A percentile compares a stretch with the other conserved stretches of the same genome.
phyloP scores from a whole-genome alignment of 2,113 vertebrate species.

The Malurus alboscapulatus region DNA sequence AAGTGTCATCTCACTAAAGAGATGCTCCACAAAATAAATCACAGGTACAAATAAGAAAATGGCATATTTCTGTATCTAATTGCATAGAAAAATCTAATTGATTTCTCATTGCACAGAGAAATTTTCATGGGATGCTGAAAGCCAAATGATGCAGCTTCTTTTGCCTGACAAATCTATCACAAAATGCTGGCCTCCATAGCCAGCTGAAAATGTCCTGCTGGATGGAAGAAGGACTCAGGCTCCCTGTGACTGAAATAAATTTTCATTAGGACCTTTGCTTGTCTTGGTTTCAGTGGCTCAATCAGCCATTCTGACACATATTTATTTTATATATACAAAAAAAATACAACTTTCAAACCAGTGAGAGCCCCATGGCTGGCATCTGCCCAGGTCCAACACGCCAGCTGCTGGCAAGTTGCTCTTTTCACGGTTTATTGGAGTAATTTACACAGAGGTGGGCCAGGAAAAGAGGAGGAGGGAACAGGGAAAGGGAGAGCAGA shows the following conservation, averaged over 20 bases:
- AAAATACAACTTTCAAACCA: conserved; percentile 5
- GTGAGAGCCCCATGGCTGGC: neutral
- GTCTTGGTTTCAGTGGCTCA: conserved; percentile 12
- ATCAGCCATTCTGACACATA: neutral
- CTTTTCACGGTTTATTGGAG: conserved; percentile 26
- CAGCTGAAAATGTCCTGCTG: neutral
- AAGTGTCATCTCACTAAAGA: neutral
- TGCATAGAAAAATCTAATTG: neutral
- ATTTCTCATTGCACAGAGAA: neutral
- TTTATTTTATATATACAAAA: neutral
- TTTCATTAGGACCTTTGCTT: conserved; percentile 8
- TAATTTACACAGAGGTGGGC: neutral
- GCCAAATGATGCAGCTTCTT: neutral
- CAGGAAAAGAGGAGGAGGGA: neutral
- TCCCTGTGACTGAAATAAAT: neutral
- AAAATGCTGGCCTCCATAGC: neutral
- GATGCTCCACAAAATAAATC: neutral
- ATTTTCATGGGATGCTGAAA: neutral
- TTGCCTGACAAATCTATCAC: neutral
- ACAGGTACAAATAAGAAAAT: neutral
- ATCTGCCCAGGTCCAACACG: neutral
- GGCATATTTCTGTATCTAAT: neutral
- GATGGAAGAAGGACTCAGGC: neutral
- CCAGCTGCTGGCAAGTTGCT: conserved; percentile 22
- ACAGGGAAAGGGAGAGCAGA: neutral